A percentile compares a stretch with the other conserved stretches of the same genome.
Conservation (phyloP, 2,113 vertebrate genomes). For the Rhagologus leucostigma region DNA sequence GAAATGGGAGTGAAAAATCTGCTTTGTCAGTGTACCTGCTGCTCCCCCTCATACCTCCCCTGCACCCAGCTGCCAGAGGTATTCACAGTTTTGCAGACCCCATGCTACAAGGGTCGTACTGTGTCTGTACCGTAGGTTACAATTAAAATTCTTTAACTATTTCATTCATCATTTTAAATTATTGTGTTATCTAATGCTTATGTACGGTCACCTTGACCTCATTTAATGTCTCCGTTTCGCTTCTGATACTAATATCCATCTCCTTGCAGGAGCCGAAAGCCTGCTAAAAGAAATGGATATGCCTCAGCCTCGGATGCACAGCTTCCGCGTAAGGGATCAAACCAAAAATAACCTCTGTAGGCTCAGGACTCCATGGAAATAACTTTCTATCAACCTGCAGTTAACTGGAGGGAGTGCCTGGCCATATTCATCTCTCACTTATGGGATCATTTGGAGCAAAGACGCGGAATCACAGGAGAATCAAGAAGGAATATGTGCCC, state of each 20-base stretch:
- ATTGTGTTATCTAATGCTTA: neutral
- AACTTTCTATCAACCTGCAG: neutral
- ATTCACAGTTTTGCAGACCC: neutral
- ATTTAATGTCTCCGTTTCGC: neutral
- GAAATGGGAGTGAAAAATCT: neutral
- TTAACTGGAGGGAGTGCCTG: neutral
- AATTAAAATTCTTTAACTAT: neutral
- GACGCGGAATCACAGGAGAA: accelerated
- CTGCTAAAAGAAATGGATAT: neutral
- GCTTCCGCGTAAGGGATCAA: neutral
- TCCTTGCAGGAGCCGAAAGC: neutral
- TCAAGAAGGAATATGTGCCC: neutral
- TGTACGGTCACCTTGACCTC: neutral
- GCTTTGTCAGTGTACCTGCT: neutral
- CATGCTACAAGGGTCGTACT: accelerated
- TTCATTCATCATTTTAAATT: neutral
- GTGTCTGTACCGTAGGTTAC: neutral
- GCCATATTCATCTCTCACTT: neutral
- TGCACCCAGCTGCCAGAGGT: neutral
- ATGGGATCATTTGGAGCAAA: neutral
- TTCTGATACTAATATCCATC: neutral
- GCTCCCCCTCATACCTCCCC: neutral
- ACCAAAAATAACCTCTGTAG: neutral
- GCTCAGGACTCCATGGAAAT: neutral
- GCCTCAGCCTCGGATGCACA: neutral